These are phyloP conservation scores for Pomacea canaliculata DNA, from an alignment of 2,888 invertebrate species.

Conservation along the genomic window DNA sequence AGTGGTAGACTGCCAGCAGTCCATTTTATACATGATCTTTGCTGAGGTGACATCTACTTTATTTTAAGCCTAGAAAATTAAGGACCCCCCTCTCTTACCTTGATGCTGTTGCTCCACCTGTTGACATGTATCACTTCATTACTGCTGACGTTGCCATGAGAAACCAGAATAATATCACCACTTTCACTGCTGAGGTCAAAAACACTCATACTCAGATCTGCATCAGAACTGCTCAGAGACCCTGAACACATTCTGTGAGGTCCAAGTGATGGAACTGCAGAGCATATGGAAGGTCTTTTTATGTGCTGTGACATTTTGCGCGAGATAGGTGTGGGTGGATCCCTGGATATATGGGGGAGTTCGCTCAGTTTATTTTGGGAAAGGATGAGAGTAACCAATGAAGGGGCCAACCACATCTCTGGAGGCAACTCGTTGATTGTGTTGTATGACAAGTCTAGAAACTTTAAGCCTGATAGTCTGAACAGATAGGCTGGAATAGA, in stretches of 20 bases:
- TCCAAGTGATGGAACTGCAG: neutral
- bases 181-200: constrained; percentile 7
- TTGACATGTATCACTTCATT: constrained; percentile 41
- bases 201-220: constrained; percentile 12
- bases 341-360: constrained; percentile 30
- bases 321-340: constrained; percentile 1
- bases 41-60: too few species aligned
- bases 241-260: neutral
- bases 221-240: constrained; percentile 23
- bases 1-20: too few species aligned
- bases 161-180: neutral
- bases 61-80: too few species aligned
- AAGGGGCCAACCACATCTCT: constrained; percentile 44
- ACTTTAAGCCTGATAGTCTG: constrained; percentile 81
- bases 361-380: constrained; percentile 29
- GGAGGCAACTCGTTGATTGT: constrained; percentile 80
- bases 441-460: constrained; percentile 91
- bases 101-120: constrained; percentile 37
- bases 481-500: constrained; percentile 86
- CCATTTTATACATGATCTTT: too few species aligned
- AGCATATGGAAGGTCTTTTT: constrained; percentile 6
- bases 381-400: constrained; percentile 37
- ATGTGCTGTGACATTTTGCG: constrained; percentile 2
- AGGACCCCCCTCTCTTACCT: constrained; percentile 7
- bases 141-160: constrained; percentile 20